A percentile compares a stretch with the other conserved stretches of the same genome.
Conservation (phyloP, 2,888 invertebrate genomes). For the Bhutanitis thaidina region DNA sequence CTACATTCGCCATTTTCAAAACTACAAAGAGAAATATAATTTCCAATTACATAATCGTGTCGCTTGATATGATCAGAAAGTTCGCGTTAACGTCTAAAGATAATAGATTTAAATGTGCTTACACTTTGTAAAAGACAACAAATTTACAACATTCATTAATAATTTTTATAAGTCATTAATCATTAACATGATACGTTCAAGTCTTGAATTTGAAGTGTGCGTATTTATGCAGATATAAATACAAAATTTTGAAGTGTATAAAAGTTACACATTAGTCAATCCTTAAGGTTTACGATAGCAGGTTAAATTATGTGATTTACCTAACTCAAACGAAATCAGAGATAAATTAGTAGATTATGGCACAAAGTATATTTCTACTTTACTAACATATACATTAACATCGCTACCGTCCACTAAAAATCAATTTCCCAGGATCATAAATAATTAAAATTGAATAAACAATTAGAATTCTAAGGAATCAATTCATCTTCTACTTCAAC, state of each 20-base stretch:
- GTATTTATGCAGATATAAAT: slow-evolving; percentile 41
- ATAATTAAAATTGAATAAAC: slow-evolving; percentile 32
- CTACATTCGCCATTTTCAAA: slow-evolving; percentile 43
- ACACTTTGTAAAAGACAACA: slow-evolving; percentile 52
- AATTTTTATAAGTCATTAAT: slow-evolving; percentile 37
- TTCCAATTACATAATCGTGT: background rate
- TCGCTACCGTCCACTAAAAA: slow-evolving; percentile 27
- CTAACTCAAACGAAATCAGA: background rate
- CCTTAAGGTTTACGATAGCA: no score
- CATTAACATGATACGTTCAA: slow-evolving; percentile 61
- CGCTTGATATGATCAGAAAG: slow-evolving; percentile 18
- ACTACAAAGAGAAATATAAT: background rate
- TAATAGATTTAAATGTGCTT: slow-evolving; percentile 23
- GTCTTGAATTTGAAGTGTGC: slow-evolving; percentile 76
- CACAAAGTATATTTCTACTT: slow-evolving; percentile 9
- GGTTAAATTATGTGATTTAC: no score
- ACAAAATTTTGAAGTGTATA: slow-evolving; percentile 20
- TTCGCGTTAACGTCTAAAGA: slow-evolving; percentile 4
- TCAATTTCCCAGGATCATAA: slow-evolving; percentile 32
- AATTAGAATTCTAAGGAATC: slow-evolving; percentile 49
- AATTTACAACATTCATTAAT: slow-evolving; percentile 54
- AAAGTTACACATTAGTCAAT: no score
- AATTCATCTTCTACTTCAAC: slow-evolving; percentile 60
- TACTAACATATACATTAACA: no score
- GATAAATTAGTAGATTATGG: background rate